Percentiles rank a stretch among this genome's conserved stretches.
These are phyloP conservation scores for Cremastobaeus sp. DNA, from an alignment of 2,888 invertebrate species.

Conservation along the genomic window DNA sequence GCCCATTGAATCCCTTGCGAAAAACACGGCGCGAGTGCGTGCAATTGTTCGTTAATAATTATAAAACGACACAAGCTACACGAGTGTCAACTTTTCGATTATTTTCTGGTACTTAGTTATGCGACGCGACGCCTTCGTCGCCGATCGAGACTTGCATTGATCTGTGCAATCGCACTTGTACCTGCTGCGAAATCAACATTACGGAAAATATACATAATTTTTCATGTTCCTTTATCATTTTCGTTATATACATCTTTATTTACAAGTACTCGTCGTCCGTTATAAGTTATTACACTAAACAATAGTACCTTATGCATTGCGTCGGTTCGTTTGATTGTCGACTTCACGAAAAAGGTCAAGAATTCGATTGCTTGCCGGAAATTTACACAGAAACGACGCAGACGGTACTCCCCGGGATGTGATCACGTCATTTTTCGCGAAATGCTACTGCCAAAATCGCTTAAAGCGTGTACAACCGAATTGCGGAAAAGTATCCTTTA, in stretches of 20 bases:
- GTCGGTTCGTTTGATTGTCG: slow-evolving; percentile 2
- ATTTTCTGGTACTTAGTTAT: background rate
- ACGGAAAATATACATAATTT: slow-evolving; percentile 45
- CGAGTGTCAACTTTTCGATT: slow-evolving; percentile 5
- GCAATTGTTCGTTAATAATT: slow-evolving; percentile 11
- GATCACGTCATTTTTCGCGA: background rate
- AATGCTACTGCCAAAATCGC: no score
- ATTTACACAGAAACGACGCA: no score
- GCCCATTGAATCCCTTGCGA: slow-evolving; percentile 77
- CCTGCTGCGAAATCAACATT: slow-evolving; percentile 19
- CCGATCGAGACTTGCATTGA: slow-evolving; percentile 41
- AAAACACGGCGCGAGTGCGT: slow-evolving; percentile 69
- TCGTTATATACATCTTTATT: slow-evolving; percentile 57
- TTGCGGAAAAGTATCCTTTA: slow-evolving; percentile 10
- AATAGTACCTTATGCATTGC: slow-evolving; percentile 34
- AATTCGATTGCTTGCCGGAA: background rate
- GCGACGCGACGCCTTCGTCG: slow-evolving; percentile 13
- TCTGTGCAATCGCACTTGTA: slow-evolving; percentile 9
- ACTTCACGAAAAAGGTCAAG: background rate
- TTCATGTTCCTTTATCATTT: slow-evolving; percentile 20
- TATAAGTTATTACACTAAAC: slow-evolving; percentile 42
- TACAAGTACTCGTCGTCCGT: slow-evolving; percentile 48
- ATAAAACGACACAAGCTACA: background rate
- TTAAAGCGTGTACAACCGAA: background rate
- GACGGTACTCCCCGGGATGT: slow-evolving; percentile 7